Base-by-base conservation (phyloP, 1,140 invertebrate genomes). In the Pseudobourletiella spinata region DNA sequence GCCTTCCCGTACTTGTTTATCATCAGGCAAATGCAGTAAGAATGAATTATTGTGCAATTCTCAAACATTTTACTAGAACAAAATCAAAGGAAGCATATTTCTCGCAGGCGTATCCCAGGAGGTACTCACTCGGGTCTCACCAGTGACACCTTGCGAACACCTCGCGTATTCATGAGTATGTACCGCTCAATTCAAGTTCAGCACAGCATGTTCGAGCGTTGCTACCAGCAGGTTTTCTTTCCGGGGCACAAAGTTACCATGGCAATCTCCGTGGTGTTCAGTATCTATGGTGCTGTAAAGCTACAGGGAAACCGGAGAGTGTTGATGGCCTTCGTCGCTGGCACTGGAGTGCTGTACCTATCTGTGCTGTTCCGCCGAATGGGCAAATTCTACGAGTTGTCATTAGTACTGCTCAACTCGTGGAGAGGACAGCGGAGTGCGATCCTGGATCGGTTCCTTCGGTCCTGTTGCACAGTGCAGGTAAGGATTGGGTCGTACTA, bases 261-360 rank as follows among this genome's bases (percentile, higher is more conserved):
- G 14, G 43, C 42, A 35, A 39, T 16, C 2, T 15, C 48, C 2
- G 48, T 44, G 0, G 20, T 42, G 16, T 3, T 51, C 1, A 22
- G 29, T 1, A 52, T 25, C 16, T 61, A 54, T n/a, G 59, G 59
- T 8, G 59, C 59, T 18, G 39, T 61, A 6, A 52, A 54, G 29
- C 11, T 61, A 18, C 1, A 18, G 14, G 48, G 48, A 20, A 28
- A 24, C 18, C n/a, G 50, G 6, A 29, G 25, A 26, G 14, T 51
- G 14, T 22, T 59, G 18, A 61, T 61, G 59, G 46, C 3, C 18
- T 39, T 54, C 4, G 48, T 35, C 16, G 32, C 59, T 29, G 22
- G 20, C 8, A 30, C 39, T 2, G 18, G 18, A 8, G 11, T 59
- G n/a, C 2, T 59, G 16, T 59, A 59, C 35, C 42, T 59, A 16